Evolutionary conservation across 2,888 invertebrate species (phyloP), one percentile per base, ranked within the genome.

Genomic region (Syrista parreyssii): DNA sequence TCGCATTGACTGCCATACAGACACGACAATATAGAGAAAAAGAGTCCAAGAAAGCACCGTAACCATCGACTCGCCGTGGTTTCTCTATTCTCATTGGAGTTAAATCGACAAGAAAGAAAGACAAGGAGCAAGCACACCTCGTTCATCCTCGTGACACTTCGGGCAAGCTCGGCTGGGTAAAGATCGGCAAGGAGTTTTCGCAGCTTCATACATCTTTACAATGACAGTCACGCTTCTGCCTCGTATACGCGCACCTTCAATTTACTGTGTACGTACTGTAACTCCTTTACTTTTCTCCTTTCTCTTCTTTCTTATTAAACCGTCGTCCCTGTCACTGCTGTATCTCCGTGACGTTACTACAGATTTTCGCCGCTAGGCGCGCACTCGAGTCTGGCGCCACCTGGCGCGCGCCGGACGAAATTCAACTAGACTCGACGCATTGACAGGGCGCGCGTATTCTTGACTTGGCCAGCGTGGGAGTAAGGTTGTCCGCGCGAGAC

Each of bases 401-500:
- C 84, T 84, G 85, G 81, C 80, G 84, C 81, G 83, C 79, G 78
- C 78, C 81, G 79, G 82, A 78, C 79, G 80, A 81, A 83, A 79
- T 78, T 82, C 82, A 76, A 77, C 74, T 55, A 34, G 74, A 36
- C 78, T 80, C 83, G 81, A 81, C 81, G 75, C 86, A 84, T 86
- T 85, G 84, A 86, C 88, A 87, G 83, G 83, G 83, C 85, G 85
- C 85, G 86, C 87, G 88, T 89, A 91, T 88, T 91, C 91, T 87
- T 86, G 85, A 87, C 86, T 87, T 86, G 87, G 82, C 89, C 86
- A 85, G 89, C 90, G 90, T 89, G 88, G 88, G 89, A 90, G 90
- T 89, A 87, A 84, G 88, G 85, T 79, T 82, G 84, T 84, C 84
- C 84, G 83, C 84, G 84, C 80, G 80, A 84, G 84, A 87, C 87